phyloP scores from a whole-genome alignment of 2,113 vertebrate genomes.

The Psilopsiagon aymara region DNA sequence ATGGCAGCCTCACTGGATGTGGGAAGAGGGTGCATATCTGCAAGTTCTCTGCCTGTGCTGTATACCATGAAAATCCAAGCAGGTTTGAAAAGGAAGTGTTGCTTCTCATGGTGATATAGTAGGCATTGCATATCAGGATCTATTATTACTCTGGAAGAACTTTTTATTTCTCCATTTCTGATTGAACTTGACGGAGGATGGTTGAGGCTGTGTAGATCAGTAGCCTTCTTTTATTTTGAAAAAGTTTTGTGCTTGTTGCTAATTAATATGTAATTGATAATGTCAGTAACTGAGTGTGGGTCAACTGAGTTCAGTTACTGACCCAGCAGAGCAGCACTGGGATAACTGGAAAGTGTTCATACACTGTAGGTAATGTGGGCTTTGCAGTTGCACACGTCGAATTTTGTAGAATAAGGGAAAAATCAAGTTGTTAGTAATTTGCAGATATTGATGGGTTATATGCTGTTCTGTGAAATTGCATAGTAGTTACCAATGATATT shows the following conservation, averaged over 20 bases:
- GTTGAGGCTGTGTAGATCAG: neutral
- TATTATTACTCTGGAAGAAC: neutral
- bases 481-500: fast-evolving
- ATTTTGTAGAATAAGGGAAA: neutral
- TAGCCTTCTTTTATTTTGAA: neutral
- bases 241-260: neutral
- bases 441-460: neutral
- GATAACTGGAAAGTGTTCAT: no score
- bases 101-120: neutral
- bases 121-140: neutral
- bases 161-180: neutral
- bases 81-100: neutral
- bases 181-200: neutral
- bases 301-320: neutral
- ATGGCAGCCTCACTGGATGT: fast-evolving
- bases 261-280: neutral
- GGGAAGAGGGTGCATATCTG: neutral
- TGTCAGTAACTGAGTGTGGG: neutral
- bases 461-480: neutral
- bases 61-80: neutral
- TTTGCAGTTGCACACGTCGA: neutral
- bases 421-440: neutral
- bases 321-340: neutral
- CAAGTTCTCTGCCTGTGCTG: neutral
- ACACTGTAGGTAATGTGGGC: neutral